Evolutionary conservation across 2,888 invertebrate species (phyloP), one percentile per base, ranked within the genome.

Genomic region (Crematogaster levior): DNA sequence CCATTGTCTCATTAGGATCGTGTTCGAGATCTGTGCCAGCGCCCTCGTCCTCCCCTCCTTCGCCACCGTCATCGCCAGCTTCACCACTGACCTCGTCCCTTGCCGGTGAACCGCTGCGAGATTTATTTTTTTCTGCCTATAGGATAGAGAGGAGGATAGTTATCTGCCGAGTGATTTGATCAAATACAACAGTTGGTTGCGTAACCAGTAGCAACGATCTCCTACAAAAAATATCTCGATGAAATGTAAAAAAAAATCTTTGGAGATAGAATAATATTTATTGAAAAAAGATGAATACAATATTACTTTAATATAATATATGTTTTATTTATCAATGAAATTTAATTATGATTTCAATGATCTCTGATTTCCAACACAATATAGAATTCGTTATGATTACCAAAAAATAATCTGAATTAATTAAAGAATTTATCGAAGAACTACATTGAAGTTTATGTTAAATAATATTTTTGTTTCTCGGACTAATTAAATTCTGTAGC

Each of bases 1-100:
- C 96, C 91, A 96, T 96, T 84, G 97, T 96, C 88, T 97, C 97
- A 83, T 97, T 96, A 15, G 96, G 96, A 83, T 96, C 96, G 6
- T 95, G 96, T 81, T 95, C 96, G 66, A 95, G 94, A 84, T 95
- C 95, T 46, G 96, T 96, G 88, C 96, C 96, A 86, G 95, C 96
- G 6, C 95, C 95, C 84, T 95, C 95, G 79, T 95, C 96, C 30
- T 96, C 97, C 27, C 95, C 93, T 34, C 91, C 96, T 90, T 96
- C 97, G 58, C 96, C 96, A 89, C 96, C 96, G 51, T 96, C 97
- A 51, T 96, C 96, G 81, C 96, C 95, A 85, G 96, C 96, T 85
- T 96, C 96, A 53, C 95, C 96, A 82, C 95, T 95, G 87, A 95
- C 94, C 82, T 95, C 96, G 51, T 96, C 97, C 24, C 95, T 94